Evolutionary conservation across 2,113 vertebrate species (phyloP).

Genomic region (Noctilio leporinus): DNA sequence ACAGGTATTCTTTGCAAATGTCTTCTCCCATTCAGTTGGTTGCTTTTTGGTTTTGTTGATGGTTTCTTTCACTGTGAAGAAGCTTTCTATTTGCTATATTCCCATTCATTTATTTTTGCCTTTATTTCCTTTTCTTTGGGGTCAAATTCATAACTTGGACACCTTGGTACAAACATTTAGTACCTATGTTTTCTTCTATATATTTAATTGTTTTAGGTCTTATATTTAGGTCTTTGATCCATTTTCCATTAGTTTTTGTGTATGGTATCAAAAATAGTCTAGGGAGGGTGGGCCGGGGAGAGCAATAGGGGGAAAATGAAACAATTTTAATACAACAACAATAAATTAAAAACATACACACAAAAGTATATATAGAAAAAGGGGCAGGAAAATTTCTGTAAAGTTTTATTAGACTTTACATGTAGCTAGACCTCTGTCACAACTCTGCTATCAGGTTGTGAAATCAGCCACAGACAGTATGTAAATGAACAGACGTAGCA

Average conservation of each 20-base stretch:
- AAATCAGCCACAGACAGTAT: background rate
- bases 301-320: no score
- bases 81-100: background rate
- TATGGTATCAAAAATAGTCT: background rate
- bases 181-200: background rate
- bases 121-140: background rate
- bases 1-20: background rate
- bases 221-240: background rate
- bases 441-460: background rate
- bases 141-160: background rate
- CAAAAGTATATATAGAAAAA: background rate
- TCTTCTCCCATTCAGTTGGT: background rate
- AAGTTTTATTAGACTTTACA: background rate
- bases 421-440: rapidly evolving
- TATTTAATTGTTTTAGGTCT: background rate
- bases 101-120: background rate
- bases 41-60: background rate
- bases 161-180: background rate
- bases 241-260: background rate
- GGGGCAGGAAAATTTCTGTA: background rate
- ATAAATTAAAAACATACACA: no score
- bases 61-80: background rate
- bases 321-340: no score
- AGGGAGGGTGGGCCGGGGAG: no score
- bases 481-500: background rate